A percentile compares a stretch with the other conserved stretches of the same genome.
phyloP scores from a whole-genome alignment of 2,113 vertebrate species.

The Takifugu flavidus region DNA sequence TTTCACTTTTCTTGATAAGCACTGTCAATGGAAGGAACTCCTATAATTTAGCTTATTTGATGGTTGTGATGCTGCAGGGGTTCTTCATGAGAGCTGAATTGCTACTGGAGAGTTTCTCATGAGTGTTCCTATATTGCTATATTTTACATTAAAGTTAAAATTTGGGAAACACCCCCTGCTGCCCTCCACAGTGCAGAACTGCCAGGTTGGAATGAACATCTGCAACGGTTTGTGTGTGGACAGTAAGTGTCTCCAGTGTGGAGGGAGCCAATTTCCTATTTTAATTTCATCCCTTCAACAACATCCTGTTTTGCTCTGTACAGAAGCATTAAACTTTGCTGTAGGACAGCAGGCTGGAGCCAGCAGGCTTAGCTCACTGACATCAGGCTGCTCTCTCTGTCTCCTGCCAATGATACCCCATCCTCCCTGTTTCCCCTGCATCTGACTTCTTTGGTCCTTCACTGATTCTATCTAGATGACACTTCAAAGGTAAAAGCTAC shows the following conservation, averaged over 20 bases:
- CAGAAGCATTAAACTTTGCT: constrained; percentile 52
- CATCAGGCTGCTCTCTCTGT: constrained; percentile 40
- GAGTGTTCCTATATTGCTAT: background rate
- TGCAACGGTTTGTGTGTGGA: constrained; percentile 14
- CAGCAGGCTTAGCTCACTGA: constrained; percentile 51
- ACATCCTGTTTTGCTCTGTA: constrained; percentile 53
- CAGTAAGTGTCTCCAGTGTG: constrained; percentile 42
- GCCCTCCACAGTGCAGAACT: constrained; percentile 8
- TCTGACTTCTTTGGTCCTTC: constrained; percentile 14
- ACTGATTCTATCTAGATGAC: constrained; percentile 20
- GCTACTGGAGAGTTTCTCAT: no score
- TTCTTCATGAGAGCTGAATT: no score
- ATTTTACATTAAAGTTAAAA: background rate
- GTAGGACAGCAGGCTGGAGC: constrained; percentile 39
- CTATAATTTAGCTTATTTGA: no score
- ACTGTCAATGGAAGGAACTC: no score
- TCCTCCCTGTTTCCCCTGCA: constrained; percentile 7
- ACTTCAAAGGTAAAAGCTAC: constrained; percentile 56
- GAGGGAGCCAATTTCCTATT: constrained; percentile 56
- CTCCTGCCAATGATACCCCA: constrained; percentile 26
- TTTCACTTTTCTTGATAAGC: no score
- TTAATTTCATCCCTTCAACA: constrained; percentile 44
- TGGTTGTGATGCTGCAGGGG: no score
- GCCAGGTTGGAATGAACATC: constrained; percentile 7
- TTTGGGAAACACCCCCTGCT: constrained; percentile 2